A percentile compares a stretch with the other conserved stretches of the same genome.
phyloP scores from a whole-genome alignment of 2,797 vertebrate genomes.

The Sphenopsis melanotis region DNA sequence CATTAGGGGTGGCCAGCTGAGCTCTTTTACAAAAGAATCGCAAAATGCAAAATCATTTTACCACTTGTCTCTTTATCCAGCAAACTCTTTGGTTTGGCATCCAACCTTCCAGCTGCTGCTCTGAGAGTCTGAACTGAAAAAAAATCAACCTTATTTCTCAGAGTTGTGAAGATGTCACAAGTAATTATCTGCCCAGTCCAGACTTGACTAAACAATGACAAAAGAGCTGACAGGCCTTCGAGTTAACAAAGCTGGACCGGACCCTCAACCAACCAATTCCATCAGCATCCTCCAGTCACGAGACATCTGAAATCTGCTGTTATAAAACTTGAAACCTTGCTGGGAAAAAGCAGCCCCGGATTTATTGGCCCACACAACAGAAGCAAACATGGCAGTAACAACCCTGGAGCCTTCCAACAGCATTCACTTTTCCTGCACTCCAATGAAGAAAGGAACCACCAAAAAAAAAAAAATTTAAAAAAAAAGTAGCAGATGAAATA shows the following conservation, averaged over 20 bases:
- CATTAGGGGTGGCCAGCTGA: not conserved
- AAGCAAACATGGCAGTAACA: not conserved
- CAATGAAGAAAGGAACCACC: not conserved
- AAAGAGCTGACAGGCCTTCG: not conserved
- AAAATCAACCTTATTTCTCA: not conserved
- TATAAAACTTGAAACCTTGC: not conserved
- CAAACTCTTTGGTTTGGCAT: not conserved
- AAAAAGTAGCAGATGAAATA: constrained; percentile 1
- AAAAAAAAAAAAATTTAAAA: not conserved
- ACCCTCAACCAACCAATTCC: not conserved
- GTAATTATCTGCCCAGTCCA: not conserved
- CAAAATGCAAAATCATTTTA: not conserved
- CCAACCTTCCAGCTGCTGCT: not conserved
- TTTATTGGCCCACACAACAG: not conserved
- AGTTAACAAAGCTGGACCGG: not conserved
- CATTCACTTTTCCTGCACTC: not conserved
- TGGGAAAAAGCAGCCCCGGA: not conserved
- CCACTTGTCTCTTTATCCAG: not conserved
- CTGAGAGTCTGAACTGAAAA: not conserved
- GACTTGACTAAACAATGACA: not conserved
- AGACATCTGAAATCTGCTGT: not conserved
- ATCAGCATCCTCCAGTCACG: not conserved
- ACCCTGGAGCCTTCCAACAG: not conserved
- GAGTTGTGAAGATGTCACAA: not conserved
- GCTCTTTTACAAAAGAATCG: not conserved